Percentiles rank a stretch among this genome's conserved stretches.
Evolutionary conservation across 2,113 vertebrate genomes (phyloP).

Genomic region (Cervus canadensis): DNA sequence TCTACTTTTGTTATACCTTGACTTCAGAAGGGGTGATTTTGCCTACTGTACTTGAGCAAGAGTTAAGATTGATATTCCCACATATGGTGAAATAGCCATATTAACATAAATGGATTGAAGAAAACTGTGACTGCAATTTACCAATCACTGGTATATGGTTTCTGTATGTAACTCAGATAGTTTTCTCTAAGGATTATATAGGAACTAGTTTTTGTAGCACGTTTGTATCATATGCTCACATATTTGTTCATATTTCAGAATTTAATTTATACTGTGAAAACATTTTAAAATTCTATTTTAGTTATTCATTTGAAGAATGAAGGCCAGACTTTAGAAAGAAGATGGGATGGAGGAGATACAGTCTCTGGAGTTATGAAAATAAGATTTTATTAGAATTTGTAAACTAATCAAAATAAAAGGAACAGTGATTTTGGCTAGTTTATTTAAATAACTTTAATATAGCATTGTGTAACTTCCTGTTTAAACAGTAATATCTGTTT

Average conservation of each 20-base stretch:
- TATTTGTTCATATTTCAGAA: not conserved
- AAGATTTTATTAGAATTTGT: slow-evolving; percentile 23
- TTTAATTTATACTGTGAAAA: not conserved
- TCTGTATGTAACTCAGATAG: not conserved
- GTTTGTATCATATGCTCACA: not conserved
- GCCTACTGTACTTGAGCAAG: not conserved
- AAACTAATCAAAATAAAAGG: not conserved
- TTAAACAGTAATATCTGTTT: not conserved
- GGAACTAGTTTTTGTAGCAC: not conserved
- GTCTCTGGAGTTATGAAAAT: not conserved
- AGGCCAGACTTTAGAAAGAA: not conserved
- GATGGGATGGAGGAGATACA: not conserved
- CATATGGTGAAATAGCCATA: not conserved
- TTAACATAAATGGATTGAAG: not conserved
- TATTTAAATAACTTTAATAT: slow-evolving; percentile 6
- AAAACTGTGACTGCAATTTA: not conserved
- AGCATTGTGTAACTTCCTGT: not conserved
- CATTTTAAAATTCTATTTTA: not conserved
- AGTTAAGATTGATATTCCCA: not conserved
- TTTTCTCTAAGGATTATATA: not conserved
- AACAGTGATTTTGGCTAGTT: not conserved
- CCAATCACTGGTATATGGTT: not conserved
- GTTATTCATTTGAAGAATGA: not conserved
- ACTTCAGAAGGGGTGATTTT: not conserved
- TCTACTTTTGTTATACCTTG: not conserved